Conservation (phyloP, 1,140 invertebrate species). For the Maconellicoccus hirsutus region DNA sequence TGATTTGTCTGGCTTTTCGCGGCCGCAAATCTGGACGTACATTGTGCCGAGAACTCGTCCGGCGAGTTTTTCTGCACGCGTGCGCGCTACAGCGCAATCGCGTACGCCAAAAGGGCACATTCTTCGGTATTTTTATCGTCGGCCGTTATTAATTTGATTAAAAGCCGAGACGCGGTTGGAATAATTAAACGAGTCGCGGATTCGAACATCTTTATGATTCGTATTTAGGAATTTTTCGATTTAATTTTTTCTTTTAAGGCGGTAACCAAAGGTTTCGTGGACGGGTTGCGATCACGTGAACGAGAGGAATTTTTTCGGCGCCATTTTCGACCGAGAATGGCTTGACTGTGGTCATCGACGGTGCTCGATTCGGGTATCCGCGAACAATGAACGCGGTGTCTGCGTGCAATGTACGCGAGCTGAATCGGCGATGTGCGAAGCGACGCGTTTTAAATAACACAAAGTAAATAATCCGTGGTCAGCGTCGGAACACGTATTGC, state of each 20-base stretch:
- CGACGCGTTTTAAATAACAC: background rate
- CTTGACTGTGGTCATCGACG: too few species aligned
- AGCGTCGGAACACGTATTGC: background rate
- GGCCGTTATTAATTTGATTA: background rate
- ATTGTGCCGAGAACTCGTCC: background rate
- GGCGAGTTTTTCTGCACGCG: background rate
- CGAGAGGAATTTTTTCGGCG: background rate
- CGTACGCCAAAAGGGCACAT: background rate
- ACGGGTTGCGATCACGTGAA: background rate
- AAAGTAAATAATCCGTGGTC: constrained; percentile 8
- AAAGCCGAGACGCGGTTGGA: background rate
- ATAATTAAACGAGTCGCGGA: background rate
- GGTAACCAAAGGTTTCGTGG: background rate
- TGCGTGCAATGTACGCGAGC: too few species aligned
- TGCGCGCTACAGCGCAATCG: too few species aligned
- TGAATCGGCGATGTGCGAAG: too few species aligned
- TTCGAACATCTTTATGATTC: background rate
- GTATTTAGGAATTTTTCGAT: constrained; percentile 9
- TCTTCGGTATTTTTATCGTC: background rate
- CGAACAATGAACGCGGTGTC: too few species aligned
- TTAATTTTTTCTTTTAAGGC: background rate
- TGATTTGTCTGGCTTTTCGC: background rate
- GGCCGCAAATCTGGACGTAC: background rate
- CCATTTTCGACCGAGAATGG: background rate
- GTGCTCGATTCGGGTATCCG: too few species aligned